Base-by-base conservation (phyloP, 2,888 invertebrate genomes). In the Frankliniella fusca region DNA sequence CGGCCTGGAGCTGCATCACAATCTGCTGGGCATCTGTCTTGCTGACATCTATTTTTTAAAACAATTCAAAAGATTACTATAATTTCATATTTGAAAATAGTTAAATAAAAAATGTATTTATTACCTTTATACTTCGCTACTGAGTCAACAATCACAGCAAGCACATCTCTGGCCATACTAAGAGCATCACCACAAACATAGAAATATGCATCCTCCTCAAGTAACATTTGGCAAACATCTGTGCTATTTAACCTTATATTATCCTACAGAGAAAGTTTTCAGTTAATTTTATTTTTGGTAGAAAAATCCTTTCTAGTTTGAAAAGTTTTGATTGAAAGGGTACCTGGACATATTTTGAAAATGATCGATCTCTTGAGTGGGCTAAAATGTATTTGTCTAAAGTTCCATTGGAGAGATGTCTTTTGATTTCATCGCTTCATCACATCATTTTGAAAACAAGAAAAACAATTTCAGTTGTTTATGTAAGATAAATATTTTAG, bases 321-420 rank as follows among this genome's bases (percentile, higher is more conserved):
- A 38, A 38, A 38, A 38, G 38, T 3, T 38, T 38, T 38, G 38
- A 38, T 38, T 2, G 38, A 38, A 38, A 38, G 38, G 38, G 38
- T 76, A 76, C 70, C 70, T 76, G 70, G 23, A 76, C 70, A 76
- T 76, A 76, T 76, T 76, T 76, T 76, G 70, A 12, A 12, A 12
- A n/a, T 0, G 70, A 76, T 12, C 12, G 23, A 12, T 76, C 70
- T 12, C 70, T n/a, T 2, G 70, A 76, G 27, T 76, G 70, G 8
- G 70, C 70, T 12, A 76, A 23, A 5, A 76, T 76, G 12, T 76
- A 76, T 27, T 23, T 23, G 70, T 76, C 70, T 27, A 76, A 9
- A 1, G 27, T 76, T 12, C 70, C 70, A 76, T 76, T 76, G 23
- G 27, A 76, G 8, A 76, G 3, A 27, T 76, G 27, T 27, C 27